A percentile compares a stretch with the other conserved stretches of the same genome.
phyloP scores from a whole-genome alignment of 1,140 invertebrate genomes.

The Microplitis mediator region DNA sequence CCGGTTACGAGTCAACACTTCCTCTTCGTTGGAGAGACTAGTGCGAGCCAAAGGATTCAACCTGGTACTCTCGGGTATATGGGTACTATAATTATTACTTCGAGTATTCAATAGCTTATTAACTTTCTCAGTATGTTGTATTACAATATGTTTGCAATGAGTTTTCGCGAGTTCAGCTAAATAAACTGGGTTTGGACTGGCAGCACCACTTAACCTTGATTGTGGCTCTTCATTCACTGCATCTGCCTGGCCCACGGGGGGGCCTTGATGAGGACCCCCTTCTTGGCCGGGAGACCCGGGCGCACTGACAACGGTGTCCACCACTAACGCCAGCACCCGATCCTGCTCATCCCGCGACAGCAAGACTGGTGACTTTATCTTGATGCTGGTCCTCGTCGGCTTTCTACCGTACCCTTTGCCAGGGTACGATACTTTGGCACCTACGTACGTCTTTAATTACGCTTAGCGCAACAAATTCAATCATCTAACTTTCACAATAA shows the following conservation, averaged over 20 bases:
- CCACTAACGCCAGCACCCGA: constrained; percentile 49
- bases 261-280: constrained; percentile 47
- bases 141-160: not conserved
- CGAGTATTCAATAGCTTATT: not conserved
- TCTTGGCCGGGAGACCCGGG: constrained; percentile 35
- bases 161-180: not conserved
- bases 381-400: constrained; percentile 47
- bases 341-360: constrained; percentile 47
- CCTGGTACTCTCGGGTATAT: too few relatives aligned
- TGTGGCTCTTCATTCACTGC: constrained; percentile 34
- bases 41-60: not conserved
- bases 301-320: constrained; percentile 42
- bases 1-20: not conserved
- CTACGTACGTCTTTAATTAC: not conserved
- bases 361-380: constrained; percentile 49
- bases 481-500: not conserved
- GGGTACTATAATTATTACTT: not conserved
- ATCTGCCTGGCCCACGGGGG: constrained; percentile 46
- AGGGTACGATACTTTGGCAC: constrained; percentile 22
- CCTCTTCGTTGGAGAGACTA: not conserved
- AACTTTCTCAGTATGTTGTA: not conserved
- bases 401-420: constrained; percentile 41
- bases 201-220: constrained; percentile 7
- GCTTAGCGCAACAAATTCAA: not conserved
- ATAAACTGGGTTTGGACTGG: not conserved